Percentiles rank a stretch among this genome's conserved stretches.
phyloP scores from a whole-genome alignment of 2,888 invertebrate genomes.

The Steromphala cineraria region DNA sequence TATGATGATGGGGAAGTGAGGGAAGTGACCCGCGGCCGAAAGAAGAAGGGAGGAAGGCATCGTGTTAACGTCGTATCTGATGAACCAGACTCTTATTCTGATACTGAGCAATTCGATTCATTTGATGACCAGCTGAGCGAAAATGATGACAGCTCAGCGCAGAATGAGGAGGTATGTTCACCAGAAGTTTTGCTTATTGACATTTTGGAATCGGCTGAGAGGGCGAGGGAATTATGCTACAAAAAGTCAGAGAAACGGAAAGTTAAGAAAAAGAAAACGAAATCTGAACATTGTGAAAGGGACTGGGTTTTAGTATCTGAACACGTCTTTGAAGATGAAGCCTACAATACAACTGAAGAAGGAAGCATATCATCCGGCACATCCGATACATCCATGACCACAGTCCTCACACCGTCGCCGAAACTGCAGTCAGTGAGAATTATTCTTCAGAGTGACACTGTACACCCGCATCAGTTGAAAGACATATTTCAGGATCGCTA shows the following conservation, averaged over 20 bases:
- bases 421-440: slow-evolving; percentile 38
- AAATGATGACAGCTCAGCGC: neutral
- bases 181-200: neutral
- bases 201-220: neutral
- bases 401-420: neutral
- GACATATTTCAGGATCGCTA: slow-evolving; percentile 35
- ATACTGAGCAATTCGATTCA: neutral
- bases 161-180: neutral
- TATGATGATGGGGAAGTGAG: neutral
- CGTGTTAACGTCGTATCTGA: neutral
- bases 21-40: neutral
- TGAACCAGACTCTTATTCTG: neutral
- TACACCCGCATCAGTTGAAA: slow-evolving; percentile 23
- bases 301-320: neutral
- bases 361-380: neutral
- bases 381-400: neutral
- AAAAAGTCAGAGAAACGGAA: neutral
- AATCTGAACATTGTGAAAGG: neutral
- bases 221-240: neutral
- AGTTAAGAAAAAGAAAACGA: neutral
- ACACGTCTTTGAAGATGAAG: neutral
- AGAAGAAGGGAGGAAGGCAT: neutral
- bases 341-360: neutral
- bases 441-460: slow-evolving; percentile 35
- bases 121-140: slow-evolving; percentile 7